Evolutionary conservation across 1,140 invertebrate species (phyloP), one percentile per base, ranked within the genome.

Genomic region (Stegodyphus mimosarum): DNA sequence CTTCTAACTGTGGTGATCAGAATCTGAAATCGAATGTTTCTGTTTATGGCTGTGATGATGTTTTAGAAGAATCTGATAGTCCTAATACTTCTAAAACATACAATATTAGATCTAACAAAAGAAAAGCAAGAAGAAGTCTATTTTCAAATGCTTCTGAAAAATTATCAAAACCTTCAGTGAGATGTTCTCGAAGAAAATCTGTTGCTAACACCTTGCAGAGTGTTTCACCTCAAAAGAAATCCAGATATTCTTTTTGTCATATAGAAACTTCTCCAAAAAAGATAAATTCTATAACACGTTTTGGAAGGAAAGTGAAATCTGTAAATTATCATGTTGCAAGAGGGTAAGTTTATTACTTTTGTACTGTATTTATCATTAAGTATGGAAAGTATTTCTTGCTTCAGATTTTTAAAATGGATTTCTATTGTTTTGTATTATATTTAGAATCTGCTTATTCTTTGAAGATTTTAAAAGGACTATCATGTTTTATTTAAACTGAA

Each of bases 291-390:
- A 15, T 60, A 6, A 83, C 72, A 53, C 71, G 81, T 0, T 83
- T 72, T 67, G 64, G 81, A 6, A 83, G 81, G 50, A 83, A 75
- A 69, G 64, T 75, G 0, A 83, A 83, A 50, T n/a, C 50, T n/a
- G 72, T 83, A 10, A 49, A 55, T 17, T 73, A 17, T 73, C 10
- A 52, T 13, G 71, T 15, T 13, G 6, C 3, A 55, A 18, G 10
- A 6, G 53, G 51, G 49, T 13, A 51, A 51, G n/a, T 33, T 7
- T 13, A 49, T 71, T 50, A 5, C 11, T 49, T 9, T 10, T 33
- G 18, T 49, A 71, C 13, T 71, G 9, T 49, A 49, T 71, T 71
- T 13, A 49, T 70, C 7, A 11, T 33, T 48, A 70, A 70, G 7
- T 70, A 11, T 66, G n/a, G 7, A 66, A 15, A 15, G 18, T 1